Percentiles rank a stretch among this genome's conserved stretches.
These are phyloP conservation scores for Pheosia gnoma DNA, from an alignment of 2,888 invertebrate genomes.

Conservation along the genomic window DNA sequence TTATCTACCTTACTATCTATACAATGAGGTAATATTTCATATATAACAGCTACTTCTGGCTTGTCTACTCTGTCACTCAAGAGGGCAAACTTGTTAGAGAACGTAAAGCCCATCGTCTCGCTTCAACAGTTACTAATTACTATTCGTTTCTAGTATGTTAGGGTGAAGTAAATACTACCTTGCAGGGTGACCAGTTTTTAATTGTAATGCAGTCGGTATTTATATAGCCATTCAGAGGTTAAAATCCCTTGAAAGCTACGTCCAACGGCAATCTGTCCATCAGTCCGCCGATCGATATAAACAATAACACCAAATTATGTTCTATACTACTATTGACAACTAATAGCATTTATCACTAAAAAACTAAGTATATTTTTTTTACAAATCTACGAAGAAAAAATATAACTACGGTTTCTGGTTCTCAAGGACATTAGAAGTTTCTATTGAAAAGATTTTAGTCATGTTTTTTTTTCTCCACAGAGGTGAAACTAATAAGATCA, in stretches of 20 bases:
- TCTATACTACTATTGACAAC: not conserved
- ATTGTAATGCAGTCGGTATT: not conserved
- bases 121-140: not conserved
- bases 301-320: not conserved
- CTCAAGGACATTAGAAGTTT: not conserved
- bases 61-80: not conserved
- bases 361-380: not conserved
- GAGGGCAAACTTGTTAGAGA: not conserved
- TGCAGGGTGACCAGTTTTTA: no score
- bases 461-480: not conserved
- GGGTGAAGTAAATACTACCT: no score
- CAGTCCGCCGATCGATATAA: not conserved
- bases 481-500: not conserved
- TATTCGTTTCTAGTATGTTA: not conserved
- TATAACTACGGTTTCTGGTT: not conserved
- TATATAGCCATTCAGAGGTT: not conserved
- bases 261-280: no score
- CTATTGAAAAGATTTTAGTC: not conserved
- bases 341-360: not conserved
- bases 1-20: no score
- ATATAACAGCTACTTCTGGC: not conserved
- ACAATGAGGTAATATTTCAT: no score
- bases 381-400: no score
- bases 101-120: not conserved
- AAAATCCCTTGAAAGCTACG: no score